These are phyloP conservation scores for Neolamprologus devosi DNA, from an alignment of 2,113 vertebrate species.

Conservation along the genomic window DNA sequence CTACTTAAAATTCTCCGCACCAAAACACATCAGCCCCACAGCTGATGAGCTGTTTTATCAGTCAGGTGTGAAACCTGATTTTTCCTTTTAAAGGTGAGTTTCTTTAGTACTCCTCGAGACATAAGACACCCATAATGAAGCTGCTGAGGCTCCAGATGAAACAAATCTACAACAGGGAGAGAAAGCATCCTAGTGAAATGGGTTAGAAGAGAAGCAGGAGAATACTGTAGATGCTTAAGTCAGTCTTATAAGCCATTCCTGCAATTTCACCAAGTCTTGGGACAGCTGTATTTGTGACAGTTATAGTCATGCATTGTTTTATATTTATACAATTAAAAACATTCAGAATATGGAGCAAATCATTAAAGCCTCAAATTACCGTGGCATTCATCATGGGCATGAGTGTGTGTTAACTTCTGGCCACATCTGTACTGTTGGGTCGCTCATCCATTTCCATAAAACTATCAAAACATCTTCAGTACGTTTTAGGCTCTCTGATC, in stretches of 20 bases:
- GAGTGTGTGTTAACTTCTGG: neutral
- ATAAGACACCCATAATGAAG: neutral
- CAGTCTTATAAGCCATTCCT: neutral
- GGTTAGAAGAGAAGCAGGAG: neutral
- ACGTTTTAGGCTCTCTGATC: neutral
- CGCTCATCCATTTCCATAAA: neutral
- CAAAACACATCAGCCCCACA: constrained; percentile 30
- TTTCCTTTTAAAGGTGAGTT: neutral
- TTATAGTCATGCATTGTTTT: neutral
- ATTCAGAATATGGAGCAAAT: neutral
- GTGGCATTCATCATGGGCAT: neutral
- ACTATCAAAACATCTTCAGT: neutral
- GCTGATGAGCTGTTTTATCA: constrained; percentile 35
- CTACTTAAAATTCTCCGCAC: constrained; percentile 43
- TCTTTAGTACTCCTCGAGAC: neutral
- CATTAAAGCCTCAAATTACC: neutral
- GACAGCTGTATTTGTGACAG: neutral
- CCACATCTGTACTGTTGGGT: neutral
- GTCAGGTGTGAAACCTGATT: constrained; percentile 6
- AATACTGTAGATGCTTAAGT: neutral
- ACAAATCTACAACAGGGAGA: neutral
- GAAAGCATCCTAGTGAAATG: neutral
- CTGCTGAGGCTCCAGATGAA: neutral
- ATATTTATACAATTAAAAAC: neutral
- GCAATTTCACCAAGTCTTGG: neutral